phyloP scores from a whole-genome alignment of 2,888 invertebrate species.

The Protophormia terraenovae region DNA sequence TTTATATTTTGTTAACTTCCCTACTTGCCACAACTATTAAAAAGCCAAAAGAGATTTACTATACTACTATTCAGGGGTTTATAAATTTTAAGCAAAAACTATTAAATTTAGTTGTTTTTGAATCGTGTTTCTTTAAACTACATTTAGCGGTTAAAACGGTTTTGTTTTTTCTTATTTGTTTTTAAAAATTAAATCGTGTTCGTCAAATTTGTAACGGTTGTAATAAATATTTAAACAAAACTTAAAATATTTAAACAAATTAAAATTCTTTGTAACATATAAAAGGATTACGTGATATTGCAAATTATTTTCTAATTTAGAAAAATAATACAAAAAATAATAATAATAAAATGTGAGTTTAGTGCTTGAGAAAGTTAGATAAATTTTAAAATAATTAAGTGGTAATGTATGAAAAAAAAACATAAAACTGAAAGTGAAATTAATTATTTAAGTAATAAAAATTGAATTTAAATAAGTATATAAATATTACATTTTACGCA shows the following conservation, averaged over 20 bases:
- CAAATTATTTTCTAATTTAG: background rate
- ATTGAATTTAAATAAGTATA: too few relatives aligned
- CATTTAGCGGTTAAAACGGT: conserved; percentile 54
- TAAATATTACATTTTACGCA: too few relatives aligned
- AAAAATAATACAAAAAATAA: background rate
- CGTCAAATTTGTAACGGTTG: conserved; percentile 23
- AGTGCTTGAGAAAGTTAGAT: background rate
- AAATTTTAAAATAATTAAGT: background rate
- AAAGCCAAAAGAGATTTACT: conserved; percentile 28
- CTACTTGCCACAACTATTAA: conserved; percentile 57
- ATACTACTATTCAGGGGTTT: conserved; percentile 39
- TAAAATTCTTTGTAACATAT: background rate
- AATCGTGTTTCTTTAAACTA: conserved; percentile 49
- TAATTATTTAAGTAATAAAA: background rate
- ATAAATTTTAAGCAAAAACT: conserved; percentile 47
- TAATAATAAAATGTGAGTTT: conserved; percentile 36
- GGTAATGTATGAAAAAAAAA: too few relatives aligned
- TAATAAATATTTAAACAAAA: background rate
- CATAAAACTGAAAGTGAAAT: background rate
- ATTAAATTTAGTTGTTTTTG: conserved; percentile 55
- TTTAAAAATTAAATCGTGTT: conserved; percentile 28
- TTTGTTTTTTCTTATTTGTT: too few relatives aligned
- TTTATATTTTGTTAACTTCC: conserved; percentile 52
- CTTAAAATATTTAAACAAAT: background rate
- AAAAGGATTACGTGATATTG: conserved; percentile 10